Percentiles rank a stretch among this genome's conserved stretches.
Conservation (phyloP, 2,113 vertebrate genomes). For the Alces alces region DNA sequence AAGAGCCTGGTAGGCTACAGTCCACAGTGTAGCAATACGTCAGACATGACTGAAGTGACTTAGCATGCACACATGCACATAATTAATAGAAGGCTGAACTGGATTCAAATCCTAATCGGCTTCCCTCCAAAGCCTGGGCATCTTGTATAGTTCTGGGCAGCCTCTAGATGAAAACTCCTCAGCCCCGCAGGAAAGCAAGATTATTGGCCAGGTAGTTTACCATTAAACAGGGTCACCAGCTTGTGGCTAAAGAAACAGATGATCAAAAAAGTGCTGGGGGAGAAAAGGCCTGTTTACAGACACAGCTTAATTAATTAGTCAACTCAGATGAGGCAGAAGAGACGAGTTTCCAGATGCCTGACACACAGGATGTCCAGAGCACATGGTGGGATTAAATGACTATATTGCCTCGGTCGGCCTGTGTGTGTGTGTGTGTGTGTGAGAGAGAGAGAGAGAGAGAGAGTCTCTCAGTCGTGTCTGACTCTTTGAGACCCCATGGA, state of each 20-base stretch:
- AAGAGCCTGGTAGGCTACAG: background rate
- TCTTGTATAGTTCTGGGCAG: background rate
- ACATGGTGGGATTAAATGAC: slow-evolving; percentile 58
- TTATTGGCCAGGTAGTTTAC: slow-evolving; percentile 45
- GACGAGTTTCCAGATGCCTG: slow-evolving; percentile 72
- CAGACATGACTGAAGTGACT: background rate
- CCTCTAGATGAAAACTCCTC: background rate
- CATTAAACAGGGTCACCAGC: slow-evolving; percentile 52
- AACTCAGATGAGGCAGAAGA: slow-evolving; percentile 72
- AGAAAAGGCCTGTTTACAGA: slow-evolving; percentile 76
- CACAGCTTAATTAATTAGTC: slow-evolving; percentile 79
- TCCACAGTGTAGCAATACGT: background rate
- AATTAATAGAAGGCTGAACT: slow-evolving; percentile 27
- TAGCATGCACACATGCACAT: background rate
- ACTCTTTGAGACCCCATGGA: background rate
- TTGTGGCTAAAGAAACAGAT: slow-evolving; percentile 69
- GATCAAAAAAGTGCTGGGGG: slow-evolving; percentile 67
- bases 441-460: no score
- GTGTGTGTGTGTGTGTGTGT: background rate
- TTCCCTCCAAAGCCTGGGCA: background rate
- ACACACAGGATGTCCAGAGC: slow-evolving; percentile 72
- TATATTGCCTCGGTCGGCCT: background rate
- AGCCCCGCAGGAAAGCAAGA: background rate
- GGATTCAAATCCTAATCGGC: background rate
- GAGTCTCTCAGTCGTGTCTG: background rate